Evolutionary conservation across 1,140 invertebrate species (phyloP).

Genomic region (Drosophila gunungcola): DNA sequence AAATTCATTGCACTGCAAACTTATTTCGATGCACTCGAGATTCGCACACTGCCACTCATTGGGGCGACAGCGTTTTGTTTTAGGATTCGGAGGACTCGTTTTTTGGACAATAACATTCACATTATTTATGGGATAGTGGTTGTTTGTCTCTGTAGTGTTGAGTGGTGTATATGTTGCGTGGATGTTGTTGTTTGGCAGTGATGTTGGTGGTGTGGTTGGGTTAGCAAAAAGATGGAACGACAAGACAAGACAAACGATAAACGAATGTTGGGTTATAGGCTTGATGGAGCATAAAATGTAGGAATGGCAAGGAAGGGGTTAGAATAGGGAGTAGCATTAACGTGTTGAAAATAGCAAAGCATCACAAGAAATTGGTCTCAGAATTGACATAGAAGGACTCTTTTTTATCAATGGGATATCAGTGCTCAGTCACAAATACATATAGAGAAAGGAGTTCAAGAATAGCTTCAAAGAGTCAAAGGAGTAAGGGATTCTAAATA

Average conservation of each 20-base stretch:
- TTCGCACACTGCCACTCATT: slow-evolving; percentile 85
- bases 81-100: slow-evolving; percentile 3
- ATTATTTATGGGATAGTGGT: slow-evolving; percentile 16
- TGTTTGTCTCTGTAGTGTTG: slow-evolving; percentile 14
- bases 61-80: slow-evolving; percentile 23
- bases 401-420: no score
- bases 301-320: neutral
- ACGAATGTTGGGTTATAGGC: slow-evolving; percentile 12
- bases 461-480: no score
- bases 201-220: slow-evolving; percentile 26
- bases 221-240: slow-evolving; percentile 50
- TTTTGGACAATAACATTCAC: slow-evolving; percentile 17
- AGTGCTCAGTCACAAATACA: no score
- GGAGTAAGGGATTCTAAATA: no score
- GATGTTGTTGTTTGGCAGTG: slow-evolving; percentile 19
- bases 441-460: no score
- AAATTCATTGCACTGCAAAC: slow-evolving; percentile 87
- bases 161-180: slow-evolving; percentile 22
- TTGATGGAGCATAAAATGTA: neutral
- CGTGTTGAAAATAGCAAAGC: neutral
- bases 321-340: neutral
- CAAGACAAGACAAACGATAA: slow-evolving; percentile 36
- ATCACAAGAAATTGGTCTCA: neutral
- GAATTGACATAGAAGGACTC: neutral
- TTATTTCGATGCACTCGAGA: slow-evolving; percentile 81